Base-by-base conservation (phyloP, 2,888 invertebrate genomes). In the Napeogenes inachia region DNA sequence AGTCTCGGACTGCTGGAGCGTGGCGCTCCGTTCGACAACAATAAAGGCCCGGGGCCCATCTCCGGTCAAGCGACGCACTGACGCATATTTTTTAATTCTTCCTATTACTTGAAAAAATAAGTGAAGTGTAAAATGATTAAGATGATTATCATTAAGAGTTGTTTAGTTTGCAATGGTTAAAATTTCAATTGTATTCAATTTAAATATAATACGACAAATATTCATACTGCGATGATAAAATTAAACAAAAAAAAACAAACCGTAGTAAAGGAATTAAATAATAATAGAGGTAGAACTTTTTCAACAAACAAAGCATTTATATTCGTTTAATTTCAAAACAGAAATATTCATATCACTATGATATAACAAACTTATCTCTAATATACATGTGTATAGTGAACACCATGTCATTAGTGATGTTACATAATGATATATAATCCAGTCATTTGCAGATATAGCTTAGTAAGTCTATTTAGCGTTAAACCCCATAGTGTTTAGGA, bases 1-100 rank as follows among this genome's bases (percentile, higher is more conserved):
- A 30, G 50, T 50, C 21, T 21, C 50, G 50, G 50, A 30, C 50
- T 50, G n/a, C 30, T 50, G 50, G 30, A 50, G 50, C 45, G 50
- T 56, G 33, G 45, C 42, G 64, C 54, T 59, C 64, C 59, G 45
- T 53, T 59, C 42, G 57, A 62, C 53, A 59, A 53, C 60, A 64
- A 62, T 58, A 57, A 61, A 56, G 45, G 35, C 47, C 35, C 2
- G 5, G 54, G 46, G 10, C 32, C 47, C 55, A 57, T 59, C 50
- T 10, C 50, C 50, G 30, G 30, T 50, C 30, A 50, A 50, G 50
- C 50, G 50, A 30, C 3, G 30, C 21, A 30, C 30, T 50, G 50
- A 30, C 30, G 50, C 50, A 50, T 50, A 50, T 50, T 50, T 50
- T 50, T 50, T 50, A 50, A 50, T 30, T 50, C 30, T 30, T 50